A percentile compares a stretch with the other conserved stretches of the same genome.
Conservation (phyloP, 2,113 vertebrate genomes). For the Megaceryle maxima region DNA sequence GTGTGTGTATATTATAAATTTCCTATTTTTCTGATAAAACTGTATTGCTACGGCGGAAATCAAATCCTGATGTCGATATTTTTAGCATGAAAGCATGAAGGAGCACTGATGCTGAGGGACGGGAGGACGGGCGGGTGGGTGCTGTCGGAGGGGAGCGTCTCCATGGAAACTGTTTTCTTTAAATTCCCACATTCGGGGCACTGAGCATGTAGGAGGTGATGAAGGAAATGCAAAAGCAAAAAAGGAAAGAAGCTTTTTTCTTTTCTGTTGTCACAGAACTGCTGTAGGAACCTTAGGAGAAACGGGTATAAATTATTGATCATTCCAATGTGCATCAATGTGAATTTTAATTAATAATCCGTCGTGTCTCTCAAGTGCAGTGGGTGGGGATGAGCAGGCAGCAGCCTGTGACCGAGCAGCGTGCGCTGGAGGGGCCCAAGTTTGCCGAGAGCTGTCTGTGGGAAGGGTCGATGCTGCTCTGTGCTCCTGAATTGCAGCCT, state of each 20-base stretch:
- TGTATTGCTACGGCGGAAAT: constrained; percentile 61
- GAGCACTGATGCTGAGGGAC: constrained; percentile 71
- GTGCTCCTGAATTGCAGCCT: neutral
- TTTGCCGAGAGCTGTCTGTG: neutral
- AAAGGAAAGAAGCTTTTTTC: constrained; percentile 8
- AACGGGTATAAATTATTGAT: constrained; percentile 68
- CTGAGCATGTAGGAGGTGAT: constrained; percentile 72
- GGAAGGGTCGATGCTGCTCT: neutral
- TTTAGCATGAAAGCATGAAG: constrained; percentile 77
- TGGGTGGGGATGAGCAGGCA: neutral
- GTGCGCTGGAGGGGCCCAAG: neutral
- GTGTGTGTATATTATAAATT: neutral
- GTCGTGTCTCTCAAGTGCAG: neutral
- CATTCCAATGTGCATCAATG: neutral
- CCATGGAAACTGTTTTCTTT: constrained; percentile 89
- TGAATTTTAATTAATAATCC: constrained; percentile 52
- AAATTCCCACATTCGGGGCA: constrained; percentile 77
- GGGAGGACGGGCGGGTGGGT: constrained; percentile 69
- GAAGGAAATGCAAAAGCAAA: constrained; percentile 60
- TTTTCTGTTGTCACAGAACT: constrained; percentile 69
- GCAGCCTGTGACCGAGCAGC: neutral
- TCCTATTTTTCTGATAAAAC: constrained; percentile 70
- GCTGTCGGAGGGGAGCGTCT: constrained; percentile 73
- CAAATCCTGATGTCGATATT: constrained; percentile 73
- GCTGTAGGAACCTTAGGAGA: constrained; percentile 17